phyloP scores from a whole-genome alignment of 2,113 vertebrate genomes.

The Trichomycterus rosablanca region DNA sequence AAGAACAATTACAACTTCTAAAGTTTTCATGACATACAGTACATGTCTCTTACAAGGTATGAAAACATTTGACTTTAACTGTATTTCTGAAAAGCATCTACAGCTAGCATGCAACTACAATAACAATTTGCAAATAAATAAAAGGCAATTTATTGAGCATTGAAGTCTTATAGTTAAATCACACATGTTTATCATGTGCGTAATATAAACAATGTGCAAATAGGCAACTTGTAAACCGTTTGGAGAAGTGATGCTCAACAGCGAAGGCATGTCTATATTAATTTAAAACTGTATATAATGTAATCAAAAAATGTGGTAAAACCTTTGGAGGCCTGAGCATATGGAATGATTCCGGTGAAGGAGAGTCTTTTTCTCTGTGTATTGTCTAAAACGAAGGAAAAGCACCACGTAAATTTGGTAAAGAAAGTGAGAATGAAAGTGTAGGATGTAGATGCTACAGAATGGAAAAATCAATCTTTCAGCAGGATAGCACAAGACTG shows the following conservation, averaged over 20 bases:
- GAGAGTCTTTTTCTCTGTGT: constrained; percentile 99
- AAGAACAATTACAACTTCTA: too few species aligned
- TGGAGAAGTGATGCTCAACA: constrained; percentile 18
- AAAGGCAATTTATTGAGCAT: too few species aligned
- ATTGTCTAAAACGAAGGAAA: constrained; percentile 99
- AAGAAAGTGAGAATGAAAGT: constrained; percentile 49
- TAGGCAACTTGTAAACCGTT: background rate
- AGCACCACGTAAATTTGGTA: constrained; percentile 82
- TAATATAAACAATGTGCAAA: too few species aligned
- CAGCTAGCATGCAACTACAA: background rate
- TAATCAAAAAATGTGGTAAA: constrained; percentile 75
- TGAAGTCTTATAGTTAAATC: too few species aligned
- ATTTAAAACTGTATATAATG: constrained; percentile 50
- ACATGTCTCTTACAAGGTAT: too few species aligned
- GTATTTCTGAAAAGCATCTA: background rate
- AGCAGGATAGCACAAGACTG: constrained; percentile 56
- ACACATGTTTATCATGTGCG: too few species aligned
- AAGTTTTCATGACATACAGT: too few species aligned
- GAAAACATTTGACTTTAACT: background rate
- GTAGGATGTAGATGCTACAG: constrained; percentile 45
- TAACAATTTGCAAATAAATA: too few species aligned
- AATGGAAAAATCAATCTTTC: constrained; percentile 37
- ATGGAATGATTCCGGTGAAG: constrained; percentile 98
- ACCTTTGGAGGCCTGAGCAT: constrained; percentile 99
- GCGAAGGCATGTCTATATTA: constrained; percentile 4